Evolutionary conservation across 1,140 invertebrate species (phyloP).

Genomic region (Lerema accius): DNA sequence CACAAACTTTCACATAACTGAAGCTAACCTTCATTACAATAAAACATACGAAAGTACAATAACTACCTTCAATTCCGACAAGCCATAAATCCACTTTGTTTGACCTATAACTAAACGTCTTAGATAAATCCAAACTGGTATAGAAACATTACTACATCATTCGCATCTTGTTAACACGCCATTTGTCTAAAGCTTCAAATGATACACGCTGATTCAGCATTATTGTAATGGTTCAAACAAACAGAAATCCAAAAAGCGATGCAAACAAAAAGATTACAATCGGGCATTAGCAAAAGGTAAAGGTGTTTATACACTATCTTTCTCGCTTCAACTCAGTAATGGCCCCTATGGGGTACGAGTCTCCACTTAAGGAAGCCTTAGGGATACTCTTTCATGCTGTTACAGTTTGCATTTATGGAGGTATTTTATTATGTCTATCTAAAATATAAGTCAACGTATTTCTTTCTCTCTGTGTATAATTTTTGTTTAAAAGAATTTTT

Average conservation of each 20-base stretch:
- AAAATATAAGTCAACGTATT: too few species aligned
- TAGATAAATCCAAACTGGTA: slow-evolving; percentile 12
- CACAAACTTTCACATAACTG: too few species aligned
- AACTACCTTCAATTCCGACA: neutral
- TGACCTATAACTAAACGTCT: slow-evolving; percentile 1
- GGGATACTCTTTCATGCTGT: too few species aligned
- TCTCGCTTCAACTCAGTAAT: too few species aligned
- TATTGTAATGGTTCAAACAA: slow-evolving; percentile 47
- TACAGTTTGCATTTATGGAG: too few species aligned
- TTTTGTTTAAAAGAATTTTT: too few species aligned
- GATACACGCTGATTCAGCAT: slow-evolving; percentile 58
- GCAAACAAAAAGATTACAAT: slow-evolving; percentile 71
- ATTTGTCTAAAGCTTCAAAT: slow-evolving; percentile 41
- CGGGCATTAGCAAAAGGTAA: slow-evolving; percentile 56
- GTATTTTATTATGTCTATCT: too few species aligned
- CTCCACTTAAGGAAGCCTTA: too few species aligned
- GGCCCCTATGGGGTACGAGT: too few species aligned
- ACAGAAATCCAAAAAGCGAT: slow-evolving; percentile 51
- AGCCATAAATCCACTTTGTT: slow-evolving; percentile 8
- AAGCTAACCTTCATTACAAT: neutral
- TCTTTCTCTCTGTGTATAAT: too few species aligned
- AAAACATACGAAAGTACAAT: neutral
- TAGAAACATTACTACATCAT: slow-evolving; percentile 23
- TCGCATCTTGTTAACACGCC: slow-evolving; percentile 49
- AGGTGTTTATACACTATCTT: slow-evolving; percentile 1